Evolutionary conservation across 2,797 vertebrate genomes (phyloP).

Genomic region (Muraenolepis orangiensis): DNA sequence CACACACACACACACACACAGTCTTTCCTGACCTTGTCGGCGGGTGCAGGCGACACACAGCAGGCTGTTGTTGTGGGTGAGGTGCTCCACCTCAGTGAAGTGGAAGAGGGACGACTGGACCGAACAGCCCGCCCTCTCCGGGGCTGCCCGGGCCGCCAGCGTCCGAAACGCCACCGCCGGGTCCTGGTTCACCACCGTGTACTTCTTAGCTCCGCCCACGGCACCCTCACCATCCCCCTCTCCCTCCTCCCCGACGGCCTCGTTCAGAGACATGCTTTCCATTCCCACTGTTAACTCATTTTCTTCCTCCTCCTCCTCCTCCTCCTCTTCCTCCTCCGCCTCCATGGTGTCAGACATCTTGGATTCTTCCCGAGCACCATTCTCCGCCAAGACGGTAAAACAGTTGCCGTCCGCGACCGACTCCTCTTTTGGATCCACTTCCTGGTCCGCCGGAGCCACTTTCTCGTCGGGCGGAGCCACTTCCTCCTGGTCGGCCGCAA

Average conservation of each 20-base stretch:
- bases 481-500: neutral
- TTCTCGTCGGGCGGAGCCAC: neutral
- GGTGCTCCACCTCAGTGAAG: slow-evolving; percentile 90
- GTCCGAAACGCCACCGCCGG: slow-evolving; percentile 85
- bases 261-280: slow-evolving; percentile 54
- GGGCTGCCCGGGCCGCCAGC: slow-evolving; percentile 73
- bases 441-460: neutral
- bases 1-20: slow-evolving; percentile 47
- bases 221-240: slow-evolving; percentile 40
- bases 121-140: slow-evolving; percentile 80
- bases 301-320: slow-evolving; percentile 19
- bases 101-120: slow-evolving; percentile 86
- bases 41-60: slow-evolving; percentile 88
- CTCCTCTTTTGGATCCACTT: neutral
- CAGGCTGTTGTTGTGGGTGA: slow-evolving; percentile 86
- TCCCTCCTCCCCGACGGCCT: slow-evolving; percentile 46
- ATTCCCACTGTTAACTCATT: slow-evolving; percentile 34
- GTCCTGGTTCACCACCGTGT: slow-evolving; percentile 74
- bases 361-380: slow-evolving; percentile 19
- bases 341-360: slow-evolving; percentile 26
- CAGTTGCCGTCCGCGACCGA: neutral
- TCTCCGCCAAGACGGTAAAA: slow-evolving; percentile 59
- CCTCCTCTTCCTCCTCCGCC: neutral
- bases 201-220: slow-evolving; percentile 51
- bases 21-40: slow-evolving; percentile 55